Evolutionary conservation across 2,888 invertebrate genomes (phyloP).

Genomic region (Neocrepidodera transversa): DNA sequence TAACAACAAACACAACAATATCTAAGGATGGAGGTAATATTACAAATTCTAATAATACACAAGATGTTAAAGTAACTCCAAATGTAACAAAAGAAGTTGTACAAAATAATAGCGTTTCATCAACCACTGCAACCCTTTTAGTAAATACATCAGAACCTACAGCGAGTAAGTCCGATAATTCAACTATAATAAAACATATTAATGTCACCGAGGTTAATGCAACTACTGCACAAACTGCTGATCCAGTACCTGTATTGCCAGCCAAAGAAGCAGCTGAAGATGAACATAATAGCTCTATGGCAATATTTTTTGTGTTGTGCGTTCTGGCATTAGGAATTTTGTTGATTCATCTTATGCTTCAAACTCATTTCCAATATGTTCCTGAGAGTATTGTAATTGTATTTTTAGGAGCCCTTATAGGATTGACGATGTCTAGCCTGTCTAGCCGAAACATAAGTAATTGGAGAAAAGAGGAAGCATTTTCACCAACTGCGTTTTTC

Average conservation of each 20-base stretch:
- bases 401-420: constrained; percentile 91
- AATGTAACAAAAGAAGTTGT: neutral
- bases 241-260: constrained; percentile 83
- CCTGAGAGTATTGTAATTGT: constrained; percentile 98
- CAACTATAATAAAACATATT: neutral
- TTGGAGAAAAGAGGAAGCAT: constrained; percentile 97
- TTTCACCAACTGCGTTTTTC: constrained; percentile 98
- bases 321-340: constrained; percentile 94
- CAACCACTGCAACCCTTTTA: neutral
- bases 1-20: constrained; percentile 13
- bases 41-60: neutral
- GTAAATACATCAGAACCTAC: neutral
- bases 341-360: constrained; percentile 92
- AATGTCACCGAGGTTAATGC: constrained; percentile 13
- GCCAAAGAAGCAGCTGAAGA: constrained; percentile 92
- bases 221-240: constrained; percentile 64
- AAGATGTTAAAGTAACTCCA: neutral
- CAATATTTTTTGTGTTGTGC: constrained; percentile 97
- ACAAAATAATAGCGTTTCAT: neutral
- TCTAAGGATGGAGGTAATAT: neutral
- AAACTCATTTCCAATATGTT: constrained; percentile 94
- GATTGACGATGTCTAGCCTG: constrained; percentile 87
- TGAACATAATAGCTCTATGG: constrained; percentile 95
- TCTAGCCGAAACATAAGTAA: constrained; percentile 89
- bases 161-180: constrained; percentile 12